phyloP scores from a whole-genome alignment of 2,888 invertebrate genomes.

The Panopea generosa region DNA sequence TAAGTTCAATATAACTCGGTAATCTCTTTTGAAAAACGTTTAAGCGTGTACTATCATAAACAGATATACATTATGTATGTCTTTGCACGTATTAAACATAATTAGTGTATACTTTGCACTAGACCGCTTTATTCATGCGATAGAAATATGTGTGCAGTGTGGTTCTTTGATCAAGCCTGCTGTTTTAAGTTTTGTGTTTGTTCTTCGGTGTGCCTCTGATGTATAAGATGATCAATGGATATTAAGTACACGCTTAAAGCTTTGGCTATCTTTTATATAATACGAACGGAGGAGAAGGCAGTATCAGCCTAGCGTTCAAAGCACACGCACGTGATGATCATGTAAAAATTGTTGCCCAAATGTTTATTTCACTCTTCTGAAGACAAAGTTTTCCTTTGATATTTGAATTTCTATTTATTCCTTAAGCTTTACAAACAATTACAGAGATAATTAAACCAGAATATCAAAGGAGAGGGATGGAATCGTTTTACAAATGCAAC shows the following conservation, averaged over 20 bases:
- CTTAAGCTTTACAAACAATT: constrained; percentile 26
- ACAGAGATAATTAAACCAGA: constrained; percentile 31
- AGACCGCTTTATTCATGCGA: no score
- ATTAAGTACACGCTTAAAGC: neutral
- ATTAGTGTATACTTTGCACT: no score
- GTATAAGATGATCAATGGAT: neutral
- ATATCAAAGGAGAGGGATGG: neutral
- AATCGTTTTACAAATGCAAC: no score
- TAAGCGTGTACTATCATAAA: no score
- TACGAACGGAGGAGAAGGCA: neutral
- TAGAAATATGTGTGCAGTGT: no score
- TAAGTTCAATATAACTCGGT: no score
- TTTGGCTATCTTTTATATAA: constrained; percentile 3
- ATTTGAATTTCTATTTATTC: constrained; percentile 23
- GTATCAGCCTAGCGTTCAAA: no score
- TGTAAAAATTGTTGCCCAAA: neutral
- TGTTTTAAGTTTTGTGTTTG: neutral
- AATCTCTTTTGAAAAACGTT: no score
- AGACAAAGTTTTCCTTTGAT: constrained; percentile 1
- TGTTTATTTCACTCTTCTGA: neutral
- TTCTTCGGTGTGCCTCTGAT: neutral
- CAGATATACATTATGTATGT: no score
- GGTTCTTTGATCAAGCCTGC: no score
- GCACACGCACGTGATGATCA: neutral
- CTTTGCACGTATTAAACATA: no score